These are phyloP conservation scores for Hydropsyche betteni DNA, from an alignment of 2,888 invertebrate genomes.

Conservation along the genomic window DNA sequence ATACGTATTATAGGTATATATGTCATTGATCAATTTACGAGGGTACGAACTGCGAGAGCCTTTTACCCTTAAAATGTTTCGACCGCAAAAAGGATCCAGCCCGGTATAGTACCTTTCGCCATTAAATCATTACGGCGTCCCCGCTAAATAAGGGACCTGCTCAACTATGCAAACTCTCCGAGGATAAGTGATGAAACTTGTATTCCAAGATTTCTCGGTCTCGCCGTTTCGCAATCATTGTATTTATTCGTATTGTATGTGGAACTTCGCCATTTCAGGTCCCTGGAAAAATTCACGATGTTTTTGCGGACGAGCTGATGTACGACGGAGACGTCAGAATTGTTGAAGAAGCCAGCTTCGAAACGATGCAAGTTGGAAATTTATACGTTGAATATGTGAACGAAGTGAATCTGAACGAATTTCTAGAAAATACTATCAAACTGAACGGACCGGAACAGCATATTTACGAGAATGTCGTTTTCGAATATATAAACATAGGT, in stretches of 20 bases:
- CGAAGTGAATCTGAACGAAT: slow-evolving; percentile 32
- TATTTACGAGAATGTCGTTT: slow-evolving; percentile 40
- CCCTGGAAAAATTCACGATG: slow-evolving; percentile 40
- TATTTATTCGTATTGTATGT: too few species aligned
- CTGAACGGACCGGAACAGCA: slow-evolving; percentile 43
- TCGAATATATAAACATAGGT: slow-evolving; percentile 43
- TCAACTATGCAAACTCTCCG: slow-evolving; percentile 9
- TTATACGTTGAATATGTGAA: slow-evolving; percentile 41
- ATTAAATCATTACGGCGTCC: slow-evolving; percentile 31
- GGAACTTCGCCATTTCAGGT: neutral
- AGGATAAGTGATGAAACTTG: slow-evolving; percentile 28
- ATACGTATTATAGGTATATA: neutral
- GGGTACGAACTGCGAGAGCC: slow-evolving; percentile 1
- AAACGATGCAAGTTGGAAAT: slow-evolving; percentile 37
- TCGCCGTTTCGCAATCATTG: too few species aligned
- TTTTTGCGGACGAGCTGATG: slow-evolving; percentile 33
- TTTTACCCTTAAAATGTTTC: slow-evolving; percentile 26
- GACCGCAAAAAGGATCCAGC: slow-evolving; percentile 33
- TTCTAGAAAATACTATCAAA: slow-evolving; percentile 41
- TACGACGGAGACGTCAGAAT: slow-evolving; percentile 27
- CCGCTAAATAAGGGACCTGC: neutral
- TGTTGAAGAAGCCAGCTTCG: slow-evolving; percentile 41
- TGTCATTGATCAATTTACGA: slow-evolving; percentile 5
- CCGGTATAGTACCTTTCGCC: neutral
- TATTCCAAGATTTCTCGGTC: neutral